phyloP scores from a whole-genome alignment of 2,888 invertebrate species.

The Rutpela maculata region DNA sequence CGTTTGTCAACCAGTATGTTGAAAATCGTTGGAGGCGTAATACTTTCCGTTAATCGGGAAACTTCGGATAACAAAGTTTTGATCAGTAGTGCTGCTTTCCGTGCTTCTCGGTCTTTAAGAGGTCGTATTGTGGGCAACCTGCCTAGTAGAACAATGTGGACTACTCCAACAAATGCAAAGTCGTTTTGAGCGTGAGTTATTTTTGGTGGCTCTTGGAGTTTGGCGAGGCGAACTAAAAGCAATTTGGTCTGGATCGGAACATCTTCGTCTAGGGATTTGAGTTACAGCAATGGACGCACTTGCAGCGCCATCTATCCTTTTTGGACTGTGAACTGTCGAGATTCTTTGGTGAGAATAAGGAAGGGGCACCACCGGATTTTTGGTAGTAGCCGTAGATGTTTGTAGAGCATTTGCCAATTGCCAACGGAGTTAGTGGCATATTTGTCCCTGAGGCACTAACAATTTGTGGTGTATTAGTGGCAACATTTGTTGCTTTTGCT shows the following conservation, averaged over 20 bases:
- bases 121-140: not conserved
- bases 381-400: not conserved
- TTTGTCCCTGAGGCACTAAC: not conserved
- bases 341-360: not conserved
- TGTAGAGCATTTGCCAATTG: not conserved
- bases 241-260: too few species aligned
- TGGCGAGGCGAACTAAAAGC: not conserved
- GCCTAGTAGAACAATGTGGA: not conserved
- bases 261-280: too few species aligned
- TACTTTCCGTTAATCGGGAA: too few species aligned
- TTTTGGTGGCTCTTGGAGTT: not conserved
- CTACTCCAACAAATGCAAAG: not conserved
- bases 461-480: not conserved
- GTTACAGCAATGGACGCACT: not conserved
- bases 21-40: too few species aligned
- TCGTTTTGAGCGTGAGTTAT: not conserved
- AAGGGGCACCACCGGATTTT: not conserved
- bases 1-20: too few species aligned
- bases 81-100: not conserved
- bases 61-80: not conserved
- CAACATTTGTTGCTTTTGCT: not conserved
- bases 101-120: not conserved
- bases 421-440: not conserved
- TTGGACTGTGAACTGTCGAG: not conserved
- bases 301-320: not conserved